Conservation (phyloP, 1,140 invertebrate genomes). For the Philopotamus ludificatus region DNA sequence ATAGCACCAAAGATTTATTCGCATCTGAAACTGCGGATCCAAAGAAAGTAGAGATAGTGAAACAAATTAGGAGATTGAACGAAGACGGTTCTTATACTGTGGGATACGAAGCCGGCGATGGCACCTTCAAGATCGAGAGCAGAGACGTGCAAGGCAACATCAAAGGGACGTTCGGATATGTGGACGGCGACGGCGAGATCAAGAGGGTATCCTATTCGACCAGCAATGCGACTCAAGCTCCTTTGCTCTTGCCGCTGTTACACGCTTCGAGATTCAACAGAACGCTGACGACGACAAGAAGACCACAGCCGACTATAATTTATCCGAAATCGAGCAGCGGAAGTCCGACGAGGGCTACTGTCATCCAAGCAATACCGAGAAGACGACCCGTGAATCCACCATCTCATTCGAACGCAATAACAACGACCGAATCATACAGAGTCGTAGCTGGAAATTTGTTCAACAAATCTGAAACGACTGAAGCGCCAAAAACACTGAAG, state of each 20-base stretch:
- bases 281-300: slow-evolving; percentile 51
- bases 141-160: slow-evolving; percentile 77
- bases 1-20: slow-evolving; percentile 53
- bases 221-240: slow-evolving; percentile 53
- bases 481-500: slow-evolving; percentile 16
- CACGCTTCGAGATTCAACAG: slow-evolving; percentile 51
- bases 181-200: slow-evolving; percentile 76
- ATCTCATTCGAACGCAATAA: slow-evolving; percentile 22
- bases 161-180: slow-evolving; percentile 83
- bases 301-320: slow-evolving; percentile 51
- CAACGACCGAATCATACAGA: slow-evolving; percentile 42
- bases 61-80: slow-evolving; percentile 78
- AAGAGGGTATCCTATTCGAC: slow-evolving; percentile 81
- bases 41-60: slow-evolving; percentile 62
- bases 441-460: slow-evolving; percentile 28
- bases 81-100: slow-evolving; percentile 83
- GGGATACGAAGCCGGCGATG: slow-evolving; percentile 81
- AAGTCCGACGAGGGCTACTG: slow-evolving; percentile 55
- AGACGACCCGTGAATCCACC: slow-evolving; percentile 48
- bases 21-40: slow-evolving; percentile 59
- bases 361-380: slow-evolving; percentile 63
- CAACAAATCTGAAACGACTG: slow-evolving; percentile 16
- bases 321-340: slow-evolving; percentile 49
- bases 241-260: slow-evolving; percentile 49
- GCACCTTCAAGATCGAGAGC: slow-evolving; percentile 82